Evolutionary conservation across 2,888 invertebrate species (phyloP).

Genomic region (Ceraclea dissimilis): DNA sequence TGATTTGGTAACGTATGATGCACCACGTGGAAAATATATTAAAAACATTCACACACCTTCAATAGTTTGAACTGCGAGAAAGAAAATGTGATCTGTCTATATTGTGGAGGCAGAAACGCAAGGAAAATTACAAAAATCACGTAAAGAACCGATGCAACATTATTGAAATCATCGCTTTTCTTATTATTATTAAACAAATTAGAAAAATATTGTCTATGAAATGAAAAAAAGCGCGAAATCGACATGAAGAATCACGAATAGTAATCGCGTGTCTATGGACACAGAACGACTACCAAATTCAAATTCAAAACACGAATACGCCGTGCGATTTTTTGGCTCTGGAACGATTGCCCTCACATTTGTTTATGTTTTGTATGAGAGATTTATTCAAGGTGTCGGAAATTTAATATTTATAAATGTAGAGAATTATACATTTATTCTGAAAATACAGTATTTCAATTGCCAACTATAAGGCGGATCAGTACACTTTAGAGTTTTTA

Average conservation of each 20-base stretch:
- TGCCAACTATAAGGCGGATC: no score
- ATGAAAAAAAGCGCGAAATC: slow-evolving; percentile 1
- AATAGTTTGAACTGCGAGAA: neutral
- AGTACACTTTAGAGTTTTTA: no score
- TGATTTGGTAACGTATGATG: no score
- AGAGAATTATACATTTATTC: no score
- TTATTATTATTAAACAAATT: neutral
- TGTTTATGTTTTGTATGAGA: neutral
- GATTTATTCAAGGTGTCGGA: no score
- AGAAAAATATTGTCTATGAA: neutral
- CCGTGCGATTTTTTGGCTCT: slow-evolving; percentile 9
- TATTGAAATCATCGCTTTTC: neutral
- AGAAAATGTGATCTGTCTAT: slow-evolving; percentile 3
- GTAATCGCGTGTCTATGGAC: slow-evolving; percentile 5
- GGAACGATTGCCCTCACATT: neutral
- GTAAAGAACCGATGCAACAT: slow-evolving; percentile 3
- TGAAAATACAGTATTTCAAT: no score
- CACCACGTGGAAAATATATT: no score
- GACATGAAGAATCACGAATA: slow-evolving; percentile 5
- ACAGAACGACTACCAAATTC: neutral
- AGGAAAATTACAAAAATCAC: slow-evolving; percentile 6
- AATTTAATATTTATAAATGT: no score
- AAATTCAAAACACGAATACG: neutral
- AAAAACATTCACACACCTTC: no score
- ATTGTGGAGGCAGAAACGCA: slow-evolving; percentile 12